Base-by-base conservation (phyloP, 2,113 vertebrate species). In the Otis tarda region DNA sequence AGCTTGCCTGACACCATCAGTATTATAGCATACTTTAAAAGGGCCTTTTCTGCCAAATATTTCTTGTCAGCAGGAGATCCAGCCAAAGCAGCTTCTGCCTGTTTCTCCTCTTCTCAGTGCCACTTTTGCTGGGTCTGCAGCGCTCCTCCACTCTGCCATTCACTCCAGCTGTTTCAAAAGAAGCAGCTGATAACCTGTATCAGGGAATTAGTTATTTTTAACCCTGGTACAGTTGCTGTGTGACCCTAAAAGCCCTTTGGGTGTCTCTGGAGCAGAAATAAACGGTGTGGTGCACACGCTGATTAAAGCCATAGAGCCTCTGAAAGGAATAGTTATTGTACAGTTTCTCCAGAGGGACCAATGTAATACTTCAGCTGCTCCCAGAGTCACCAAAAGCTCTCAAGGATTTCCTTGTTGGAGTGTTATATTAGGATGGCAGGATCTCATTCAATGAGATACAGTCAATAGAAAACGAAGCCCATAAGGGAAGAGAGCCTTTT, bases 131-230 rank as follows among this genome's bases (percentile, higher is more conserved):
- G 63, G 20, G 20, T 88, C 79, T 83, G 56, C 83, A 87, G 77
- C 73, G 2, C 33, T 75, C 7, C 11, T 50, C 64, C 84, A 60
- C 77, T 78, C 13, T 71, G 77, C 77, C n/a, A 9, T 75, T 89
- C 45, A 37, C 35, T 89, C 59, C 74, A 91, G 87, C 77, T 94
- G 73, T 91, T 96, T 86, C 71, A 65, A 50, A 65, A 73, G 76
- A 35, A 93, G 83, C 69, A 68, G 64, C 80, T 92, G 67, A 88
- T 92, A 84, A 93, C 77, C 83, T 76, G 39, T 81, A 55, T 89
- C n/a, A 59, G 56, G 78, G 76, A 71, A 57, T 89, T 84, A 67
- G 69, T 60, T 97, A 68, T 95, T 93, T 97, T 93, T 84, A 96
- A 93, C 35, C 27, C 49, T 76, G 81, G 45, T 95, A 63, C 35